Conservation (phyloP, 2,888 invertebrate genomes). For the Ecdyonurus torrentis region DNA sequence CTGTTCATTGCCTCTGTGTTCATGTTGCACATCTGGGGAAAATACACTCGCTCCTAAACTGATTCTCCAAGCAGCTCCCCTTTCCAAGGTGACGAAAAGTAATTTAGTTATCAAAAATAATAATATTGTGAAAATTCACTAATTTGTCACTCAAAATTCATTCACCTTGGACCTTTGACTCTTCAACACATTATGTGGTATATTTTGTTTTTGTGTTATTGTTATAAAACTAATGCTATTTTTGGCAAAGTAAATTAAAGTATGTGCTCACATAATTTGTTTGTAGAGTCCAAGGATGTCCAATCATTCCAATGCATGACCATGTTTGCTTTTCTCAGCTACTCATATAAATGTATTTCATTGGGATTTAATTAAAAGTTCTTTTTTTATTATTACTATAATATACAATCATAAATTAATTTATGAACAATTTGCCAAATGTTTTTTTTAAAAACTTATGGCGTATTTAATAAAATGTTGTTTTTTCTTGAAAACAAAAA, state of each 20-base stretch:
- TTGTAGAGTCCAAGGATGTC: neutral
- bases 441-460: neutral
- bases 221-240: no score
- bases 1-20: constrained; percentile 99
- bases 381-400: no score
- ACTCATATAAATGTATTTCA: neutral
- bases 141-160: neutral
- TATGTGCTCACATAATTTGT: neutral
- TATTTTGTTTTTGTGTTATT: no score
- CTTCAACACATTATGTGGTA: neutral
- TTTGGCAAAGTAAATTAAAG: no score
- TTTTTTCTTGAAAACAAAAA: neutral
- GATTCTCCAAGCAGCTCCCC: neutral
- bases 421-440: neutral
- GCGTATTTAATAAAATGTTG: neutral
- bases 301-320: constrained; percentile 1
- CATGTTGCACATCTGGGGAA: constrained; percentile 99
- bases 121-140: neutral
- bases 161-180: neutral
- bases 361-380: neutral
- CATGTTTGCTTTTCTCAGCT: neutral
- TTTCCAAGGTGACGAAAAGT: neutral
- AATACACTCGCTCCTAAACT: constrained; percentile 69
- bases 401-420: neutral
- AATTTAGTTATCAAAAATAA: neutral